A percentile compares a stretch with the other conserved stretches of the same genome.
These are phyloP conservation scores for Cantharis rustica DNA, from an alignment of 2,888 invertebrate species.

Conservation along the genomic window DNA sequence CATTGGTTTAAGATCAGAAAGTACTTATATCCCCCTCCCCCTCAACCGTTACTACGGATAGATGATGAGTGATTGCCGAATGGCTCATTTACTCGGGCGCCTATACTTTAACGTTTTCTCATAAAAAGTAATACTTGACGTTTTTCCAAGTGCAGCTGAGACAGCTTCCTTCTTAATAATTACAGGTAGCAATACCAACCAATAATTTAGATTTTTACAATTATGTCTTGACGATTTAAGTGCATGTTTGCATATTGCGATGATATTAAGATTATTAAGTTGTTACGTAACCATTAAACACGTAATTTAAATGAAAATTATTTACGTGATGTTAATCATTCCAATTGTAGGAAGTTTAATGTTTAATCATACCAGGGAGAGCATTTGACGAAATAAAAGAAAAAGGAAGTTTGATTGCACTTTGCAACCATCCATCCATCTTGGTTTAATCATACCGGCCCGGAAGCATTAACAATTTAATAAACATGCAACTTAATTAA, in stretches of 20 bases:
- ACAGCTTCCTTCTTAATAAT: neutral
- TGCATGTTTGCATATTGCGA: neutral
- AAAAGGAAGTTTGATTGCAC: neutral
- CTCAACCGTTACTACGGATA: too few species aligned
- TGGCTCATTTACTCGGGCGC: neutral
- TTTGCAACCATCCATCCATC: neutral
- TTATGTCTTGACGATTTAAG: neutral
- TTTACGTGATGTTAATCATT: slow-evolving; percentile 3
- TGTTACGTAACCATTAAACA: neutral
- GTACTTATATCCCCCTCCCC: neutral
- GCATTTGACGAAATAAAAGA: neutral
- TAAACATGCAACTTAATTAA: slow-evolving; percentile 21
- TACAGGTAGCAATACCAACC: neutral
- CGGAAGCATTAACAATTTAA: slow-evolving; percentile 23
- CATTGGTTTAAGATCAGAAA: too few species aligned
- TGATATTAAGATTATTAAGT: neutral
- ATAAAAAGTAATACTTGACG: too few species aligned
- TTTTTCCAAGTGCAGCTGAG: neutral
- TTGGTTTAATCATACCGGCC: neutral
- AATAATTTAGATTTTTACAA: neutral
- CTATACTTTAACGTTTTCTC: neutral
- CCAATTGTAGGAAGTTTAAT: neutral
- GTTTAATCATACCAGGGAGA: neutral
- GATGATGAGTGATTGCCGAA: too few species aligned
- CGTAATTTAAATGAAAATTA: neutral